Percentiles rank a stretch among this genome's conserved stretches.
Evolutionary conservation across 2,888 invertebrate species (phyloP).

Genomic region (Agriotes lineatus): DNA sequence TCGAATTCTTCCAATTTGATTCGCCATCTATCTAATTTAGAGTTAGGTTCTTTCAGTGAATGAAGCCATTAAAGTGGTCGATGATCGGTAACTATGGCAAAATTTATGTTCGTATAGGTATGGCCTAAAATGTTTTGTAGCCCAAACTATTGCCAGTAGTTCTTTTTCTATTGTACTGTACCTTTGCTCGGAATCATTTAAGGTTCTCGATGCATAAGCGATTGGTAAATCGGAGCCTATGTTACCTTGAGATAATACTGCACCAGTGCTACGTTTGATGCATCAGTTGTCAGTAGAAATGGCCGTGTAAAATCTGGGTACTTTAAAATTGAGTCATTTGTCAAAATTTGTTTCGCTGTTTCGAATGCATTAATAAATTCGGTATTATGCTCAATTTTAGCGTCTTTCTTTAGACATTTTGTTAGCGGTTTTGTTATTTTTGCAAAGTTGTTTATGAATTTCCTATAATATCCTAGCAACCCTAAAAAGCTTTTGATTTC

Average conservation of each 20-base stretch:
- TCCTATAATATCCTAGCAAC: neutral
- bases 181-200: neutral
- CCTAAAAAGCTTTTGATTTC: neutral
- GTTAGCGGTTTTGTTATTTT: neutral
- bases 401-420: neutral
- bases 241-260: neutral
- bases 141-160: neutral
- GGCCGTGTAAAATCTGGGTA: no score
- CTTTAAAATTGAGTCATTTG: neutral
- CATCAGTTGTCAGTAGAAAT: no score
- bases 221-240: neutral
- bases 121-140: neutral
- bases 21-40: no score
- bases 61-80: no score
- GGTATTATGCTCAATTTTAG: neutral
- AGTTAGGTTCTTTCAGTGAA: no score
- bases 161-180: neutral
- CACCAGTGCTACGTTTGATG: no score
- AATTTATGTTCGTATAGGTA: no score
- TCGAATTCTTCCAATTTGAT: no score
- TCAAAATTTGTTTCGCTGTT: neutral
- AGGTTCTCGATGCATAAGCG: neutral
- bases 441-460: neutral
- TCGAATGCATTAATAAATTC: neutral
- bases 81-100: neutral